Evolutionary conservation across 1,140 invertebrate genomes (phyloP).

Genomic region (Scylla paramamosain): DNA sequence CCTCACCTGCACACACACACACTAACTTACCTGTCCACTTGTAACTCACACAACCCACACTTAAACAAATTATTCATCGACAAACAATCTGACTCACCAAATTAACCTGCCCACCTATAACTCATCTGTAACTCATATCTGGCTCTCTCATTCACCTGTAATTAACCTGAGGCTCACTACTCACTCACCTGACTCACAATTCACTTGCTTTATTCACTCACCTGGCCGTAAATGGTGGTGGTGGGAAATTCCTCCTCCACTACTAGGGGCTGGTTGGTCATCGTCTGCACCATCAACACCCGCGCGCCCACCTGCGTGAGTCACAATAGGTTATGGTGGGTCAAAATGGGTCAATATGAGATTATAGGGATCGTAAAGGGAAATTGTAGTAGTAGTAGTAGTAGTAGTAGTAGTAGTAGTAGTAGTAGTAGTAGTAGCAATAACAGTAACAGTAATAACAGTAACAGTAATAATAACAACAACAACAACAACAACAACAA

Average conservation of each 20-base stretch:
- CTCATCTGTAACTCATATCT: neutral
- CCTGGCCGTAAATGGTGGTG: conserved; percentile 60
- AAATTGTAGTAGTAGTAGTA: too few species aligned
- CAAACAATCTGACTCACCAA: too few species aligned
- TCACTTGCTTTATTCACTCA: neutral
- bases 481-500: neutral
- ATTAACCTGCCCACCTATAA: too few species aligned
- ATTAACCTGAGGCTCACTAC: too few species aligned
- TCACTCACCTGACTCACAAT: neutral
- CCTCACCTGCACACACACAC: too few species aligned
- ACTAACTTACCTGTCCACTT: neutral
- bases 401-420: too few species aligned
- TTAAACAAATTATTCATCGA: too few species aligned
- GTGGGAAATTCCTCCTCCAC: conserved; percentile 63
- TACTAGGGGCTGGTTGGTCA: conserved; percentile 67
- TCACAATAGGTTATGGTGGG: too few species aligned
- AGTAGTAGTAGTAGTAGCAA: too few species aligned
- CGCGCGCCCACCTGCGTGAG: conserved; percentile 52
- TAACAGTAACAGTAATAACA: neutral
- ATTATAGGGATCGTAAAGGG: too few species aligned
- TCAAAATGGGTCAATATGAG: too few species aligned
- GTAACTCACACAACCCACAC: too few species aligned
- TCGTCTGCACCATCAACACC: conserved; percentile 52
- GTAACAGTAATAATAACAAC: neutral
- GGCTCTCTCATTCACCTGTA: neutral